Percentiles rank a stretch among this genome's conserved stretches.
Conservation (phyloP, 2,888 invertebrate species). For the Zygothrica quintamaculata region DNA sequence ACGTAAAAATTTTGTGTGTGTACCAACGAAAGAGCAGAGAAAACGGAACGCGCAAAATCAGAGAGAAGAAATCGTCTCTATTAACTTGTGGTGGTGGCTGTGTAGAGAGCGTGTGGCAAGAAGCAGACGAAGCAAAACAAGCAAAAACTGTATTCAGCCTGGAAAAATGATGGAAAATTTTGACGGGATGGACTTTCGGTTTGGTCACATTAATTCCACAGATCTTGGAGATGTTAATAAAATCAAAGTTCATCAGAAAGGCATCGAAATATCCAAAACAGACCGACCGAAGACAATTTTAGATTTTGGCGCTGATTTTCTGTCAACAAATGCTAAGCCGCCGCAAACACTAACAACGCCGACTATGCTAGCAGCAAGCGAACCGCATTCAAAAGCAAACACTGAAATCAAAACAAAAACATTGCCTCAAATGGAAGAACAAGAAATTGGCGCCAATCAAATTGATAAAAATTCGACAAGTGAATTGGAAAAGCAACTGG, state of each 20-base stretch:
- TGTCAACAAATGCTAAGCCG: slow-evolving; percentile 61
- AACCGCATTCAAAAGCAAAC: slow-evolving; percentile 66
- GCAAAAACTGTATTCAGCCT: slow-evolving; percentile 53
- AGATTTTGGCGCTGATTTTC: slow-evolving; percentile 83
- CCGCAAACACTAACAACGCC: slow-evolving; percentile 43
- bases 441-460: slow-evolving; percentile 69
- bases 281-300: slow-evolving; percentile 54
- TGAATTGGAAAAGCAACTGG: slow-evolving; percentile 16
- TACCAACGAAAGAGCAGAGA: slow-evolving; percentile 80
- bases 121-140: slow-evolving; percentile 51
- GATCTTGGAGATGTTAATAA: slow-evolving; percentile 58
- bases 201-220: slow-evolving; percentile 66
- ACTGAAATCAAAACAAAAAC: slow-evolving; percentile 77
- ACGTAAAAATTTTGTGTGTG: slow-evolving; percentile 82
- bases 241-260: slow-evolving; percentile 36
- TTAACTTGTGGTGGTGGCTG: slow-evolving; percentile 33
- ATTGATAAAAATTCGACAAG: slow-evolving; percentile 24
- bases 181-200: slow-evolving; percentile 68
- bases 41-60: slow-evolving; percentile 71
- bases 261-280: slow-evolving; percentile 39
- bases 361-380: slow-evolving; percentile 62
- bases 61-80: slow-evolving; percentile 57
- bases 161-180: slow-evolving; percentile 80
- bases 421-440: slow-evolving; percentile 69
- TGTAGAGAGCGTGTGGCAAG: slow-evolving; percentile 46